Percentiles rank a stretch among this genome's conserved stretches.
phyloP scores from a whole-genome alignment of 2,113 vertebrate species.

The Melanerpes aurifrons region DNA sequence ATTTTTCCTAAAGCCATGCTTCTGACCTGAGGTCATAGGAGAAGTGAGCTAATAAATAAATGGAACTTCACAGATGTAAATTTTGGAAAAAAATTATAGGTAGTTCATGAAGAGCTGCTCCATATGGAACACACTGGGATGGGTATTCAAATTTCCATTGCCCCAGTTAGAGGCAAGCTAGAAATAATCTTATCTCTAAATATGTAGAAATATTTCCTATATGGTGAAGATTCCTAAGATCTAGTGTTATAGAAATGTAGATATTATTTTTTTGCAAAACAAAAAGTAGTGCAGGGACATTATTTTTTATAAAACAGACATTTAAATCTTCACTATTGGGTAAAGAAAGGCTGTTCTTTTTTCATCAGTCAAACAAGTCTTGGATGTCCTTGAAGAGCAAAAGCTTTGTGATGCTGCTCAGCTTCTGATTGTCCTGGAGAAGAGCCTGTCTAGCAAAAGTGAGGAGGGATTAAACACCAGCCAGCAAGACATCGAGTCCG shows the following conservation, averaged over 20 bases:
- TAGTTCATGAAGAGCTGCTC: background rate
- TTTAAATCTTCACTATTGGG: background rate
- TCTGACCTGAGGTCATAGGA: background rate
- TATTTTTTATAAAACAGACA: background rate
- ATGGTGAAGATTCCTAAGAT: background rate
- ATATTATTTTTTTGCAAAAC: background rate
- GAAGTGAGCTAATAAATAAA: background rate
- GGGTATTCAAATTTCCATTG: background rate
- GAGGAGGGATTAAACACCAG: conserved; percentile 39
- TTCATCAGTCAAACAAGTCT: conserved; percentile 59
- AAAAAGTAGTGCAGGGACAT: background rate
- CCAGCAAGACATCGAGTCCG: conserved; percentile 67
- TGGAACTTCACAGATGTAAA: background rate
- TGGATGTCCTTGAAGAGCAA: conserved; percentile 54
- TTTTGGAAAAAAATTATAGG: background rate
- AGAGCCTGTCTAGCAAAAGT: conserved; percentile 50
- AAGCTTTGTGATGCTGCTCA: conserved; percentile 52
- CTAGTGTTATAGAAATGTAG: background rate
- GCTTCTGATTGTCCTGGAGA: conserved; percentile 79
- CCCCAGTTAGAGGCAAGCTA: background rate
- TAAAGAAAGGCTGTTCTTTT: conserved; percentile 19
- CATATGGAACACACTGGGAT: background rate
- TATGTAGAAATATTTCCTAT: background rate
- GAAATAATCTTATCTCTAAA: background rate
- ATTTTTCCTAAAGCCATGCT: background rate